Evolutionary conservation across 2,797 vertebrate genomes (phyloP), one percentile per base, ranked within the genome.

Genomic region (Melanotaenia nigrans): DNA sequence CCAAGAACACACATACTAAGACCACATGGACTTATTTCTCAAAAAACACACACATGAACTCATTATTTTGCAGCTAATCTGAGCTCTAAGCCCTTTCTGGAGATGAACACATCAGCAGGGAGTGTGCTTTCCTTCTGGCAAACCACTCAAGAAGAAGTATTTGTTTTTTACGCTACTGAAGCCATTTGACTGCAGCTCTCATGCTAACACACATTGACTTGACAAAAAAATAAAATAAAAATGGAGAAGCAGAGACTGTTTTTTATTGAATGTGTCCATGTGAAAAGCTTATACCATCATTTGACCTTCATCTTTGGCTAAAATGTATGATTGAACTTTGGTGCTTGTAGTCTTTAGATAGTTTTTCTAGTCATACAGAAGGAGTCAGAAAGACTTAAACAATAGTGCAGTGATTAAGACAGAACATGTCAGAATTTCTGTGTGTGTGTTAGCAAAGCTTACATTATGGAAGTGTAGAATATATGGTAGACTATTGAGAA

Each of bases 81-180:
- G 51, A 71, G 59, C 64, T 71, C 42, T 25, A 2, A 54, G 62
- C 58, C 64, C 24, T 68, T 35, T 62, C 24, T 63, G 24, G 1
- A 70, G 11, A 12, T 1, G 2, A 28, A 18, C 18, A 47, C 67
- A 51, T 20, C 45, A 24, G 5, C 42, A 61, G 30, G n/a, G 28
- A 13, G 71, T 57, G 40, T 67, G 59, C 42, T 3, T 53, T 60
- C 35, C 59, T 71, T 45, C n/a, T 25, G 25, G 36, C 32, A 68
- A 32, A 25, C 4, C 13, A 32, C 40, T 42, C 20, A 10, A 69
- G 13, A 9, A 33, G 18, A 68, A 42, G 54, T 36, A n/a, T 36
- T 59, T 35, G 20, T 36, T 2, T 36, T 12, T 2, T 11, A 32
- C 45, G 14, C 12, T 18, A 30, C 65, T 40, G 36, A 30, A 56